Conservation (phyloP, 2,113 vertebrate genomes). For the Xyliphius kryptos region DNA sequence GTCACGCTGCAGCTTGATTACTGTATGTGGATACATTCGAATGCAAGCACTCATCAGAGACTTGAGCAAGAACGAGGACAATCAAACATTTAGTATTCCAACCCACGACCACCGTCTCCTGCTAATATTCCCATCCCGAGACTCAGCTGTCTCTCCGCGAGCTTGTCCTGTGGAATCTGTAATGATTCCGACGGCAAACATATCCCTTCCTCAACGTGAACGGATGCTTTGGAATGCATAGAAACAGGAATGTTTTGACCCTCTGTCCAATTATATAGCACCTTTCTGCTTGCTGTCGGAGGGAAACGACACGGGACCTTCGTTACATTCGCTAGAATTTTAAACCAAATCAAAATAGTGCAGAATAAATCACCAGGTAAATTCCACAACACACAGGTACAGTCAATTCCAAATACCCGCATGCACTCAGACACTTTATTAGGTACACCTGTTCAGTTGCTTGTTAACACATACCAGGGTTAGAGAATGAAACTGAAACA, state of each 20-base stretch:
- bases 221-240: slow-evolving; percentile 46
- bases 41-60: slow-evolving; percentile 28
- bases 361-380: too few species aligned
- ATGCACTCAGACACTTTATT: too few species aligned
- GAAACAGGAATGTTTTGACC: slow-evolving; percentile 51
- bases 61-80: slow-evolving; percentile 1
- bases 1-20: slow-evolving; percentile 14
- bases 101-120: slow-evolving; percentile 9
- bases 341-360: too few species aligned
- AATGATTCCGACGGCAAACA: slow-evolving; percentile 52
- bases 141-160: slow-evolving; percentile 1
- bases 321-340: too few species aligned
- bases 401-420: too few species aligned
- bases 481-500: too few species aligned
- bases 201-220: slow-evolving; percentile 50
- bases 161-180: slow-evolving; percentile 46
- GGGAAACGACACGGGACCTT: slow-evolving; percentile 45
- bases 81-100: slow-evolving; percentile 12
- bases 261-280: slow-evolving; percentile 55
- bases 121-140: slow-evolving; percentile 46
- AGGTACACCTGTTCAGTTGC: too few species aligned
- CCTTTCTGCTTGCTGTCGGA: slow-evolving; percentile 51
- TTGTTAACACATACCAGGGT: too few species aligned
- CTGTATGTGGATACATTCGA: slow-evolving; percentile 24
- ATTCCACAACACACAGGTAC: too few species aligned